Base-by-base conservation (phyloP, 2,888 invertebrate genomes). In the Trissolcus japonicus region DNA sequence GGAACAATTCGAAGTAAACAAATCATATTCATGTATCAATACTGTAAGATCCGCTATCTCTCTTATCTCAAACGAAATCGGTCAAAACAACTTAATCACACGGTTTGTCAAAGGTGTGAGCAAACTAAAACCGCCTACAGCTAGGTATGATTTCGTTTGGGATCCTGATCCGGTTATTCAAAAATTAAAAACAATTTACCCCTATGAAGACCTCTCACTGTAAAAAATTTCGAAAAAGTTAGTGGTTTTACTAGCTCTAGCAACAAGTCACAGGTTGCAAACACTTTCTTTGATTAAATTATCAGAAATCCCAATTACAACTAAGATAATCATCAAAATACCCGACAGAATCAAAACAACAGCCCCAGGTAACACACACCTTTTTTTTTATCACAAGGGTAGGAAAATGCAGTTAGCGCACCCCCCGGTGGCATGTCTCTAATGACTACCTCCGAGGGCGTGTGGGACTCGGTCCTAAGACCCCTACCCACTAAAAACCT, bases 91-190 rank as follows among this genome's bases (percentile, higher is more conserved):
- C 0, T n/a, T 40, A 48, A 57, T 82, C 6, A 81, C 69, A 57
- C 29, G 80, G 16, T 80, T 82, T 61, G 68, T 80, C 14, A 81
- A 80, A 66, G 81, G 81, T 7, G 77, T 76, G 16, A 59, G 62
- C 6, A 76, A 76, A 40, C 40, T 78, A 2, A 80, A 79, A 68
- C 80, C 82, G 0, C 51, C 79, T 4, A 60, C 17, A 16, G 74
- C 80, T 2, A 78, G 65, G 50, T 83, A 83, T 71, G 77, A 78
- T 6, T 60, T 53, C 19, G 81, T 81, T n/a, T 83, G 82, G 82
- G 80, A 84, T 48, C 81, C 82, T 6, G 62, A 48, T 14, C 69
- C 78, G 16, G 80, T 83, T 1, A 60, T 84, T 13, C 21, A 77
- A 6, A 80, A 80, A 73, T 43, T 81, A 7, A 56, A 9, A 17